phyloP scores from a whole-genome alignment of 2,888 invertebrate species.

The Allolobophora icterica region DNA sequence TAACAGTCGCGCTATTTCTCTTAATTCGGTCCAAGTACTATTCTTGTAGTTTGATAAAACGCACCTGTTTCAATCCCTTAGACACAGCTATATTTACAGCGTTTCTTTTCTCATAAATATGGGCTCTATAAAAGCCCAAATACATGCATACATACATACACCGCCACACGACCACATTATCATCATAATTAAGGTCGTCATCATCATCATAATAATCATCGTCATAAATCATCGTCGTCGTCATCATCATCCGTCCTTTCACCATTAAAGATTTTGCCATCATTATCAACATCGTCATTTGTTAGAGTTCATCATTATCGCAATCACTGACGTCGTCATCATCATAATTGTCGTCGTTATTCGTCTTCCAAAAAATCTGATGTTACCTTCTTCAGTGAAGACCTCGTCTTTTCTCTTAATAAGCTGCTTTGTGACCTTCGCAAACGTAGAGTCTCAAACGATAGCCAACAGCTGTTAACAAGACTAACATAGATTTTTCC shows the following conservation, averaged over 20 bases:
- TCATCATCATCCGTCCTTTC: constrained; percentile 9
- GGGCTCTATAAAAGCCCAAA: too few species aligned
- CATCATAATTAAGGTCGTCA: not conserved
- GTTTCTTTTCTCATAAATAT: too few species aligned
- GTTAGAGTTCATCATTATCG: not conserved
- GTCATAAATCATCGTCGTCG: not conserved
- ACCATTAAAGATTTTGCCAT: not conserved
- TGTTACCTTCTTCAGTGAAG: not conserved
- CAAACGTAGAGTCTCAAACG: not conserved
- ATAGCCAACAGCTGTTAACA: not conserved
- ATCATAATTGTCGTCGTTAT: not conserved
- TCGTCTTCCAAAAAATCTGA: not conserved
- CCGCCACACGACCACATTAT: not conserved
- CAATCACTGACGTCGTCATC: not conserved
- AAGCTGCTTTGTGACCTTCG: not conserved
- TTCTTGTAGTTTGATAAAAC: too few species aligned
- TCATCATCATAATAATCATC: not conserved
- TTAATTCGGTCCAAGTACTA: too few species aligned
- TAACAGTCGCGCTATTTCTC: too few species aligned
- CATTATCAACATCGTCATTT: not conserved
- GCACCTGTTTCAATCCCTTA: too few species aligned
- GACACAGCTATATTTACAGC: too few species aligned
- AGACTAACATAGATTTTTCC: not conserved
- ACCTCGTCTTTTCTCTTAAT: not conserved
- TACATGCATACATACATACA: too few species aligned